Conservation (phyloP, 1,140 invertebrate genomes). For the Holcopasites calliopsidis region DNA sequence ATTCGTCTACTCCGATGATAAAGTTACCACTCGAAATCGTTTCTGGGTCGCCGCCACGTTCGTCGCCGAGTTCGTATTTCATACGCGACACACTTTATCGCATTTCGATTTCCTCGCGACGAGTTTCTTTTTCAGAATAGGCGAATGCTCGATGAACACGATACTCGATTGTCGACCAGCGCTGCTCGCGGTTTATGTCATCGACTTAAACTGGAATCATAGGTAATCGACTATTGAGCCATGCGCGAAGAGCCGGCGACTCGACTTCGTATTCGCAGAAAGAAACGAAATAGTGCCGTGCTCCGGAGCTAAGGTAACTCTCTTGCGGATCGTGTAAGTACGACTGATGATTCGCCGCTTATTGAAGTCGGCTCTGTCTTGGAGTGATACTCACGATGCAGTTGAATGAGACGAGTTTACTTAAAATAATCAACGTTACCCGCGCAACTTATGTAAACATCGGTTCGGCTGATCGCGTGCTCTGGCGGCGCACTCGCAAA, state of each 20-base stretch:
- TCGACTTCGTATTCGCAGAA: slow-evolving; percentile 16
- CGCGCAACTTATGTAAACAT: slow-evolving; percentile 45
- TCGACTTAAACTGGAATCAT: not conserved
- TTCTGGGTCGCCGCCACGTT: slow-evolving; percentile 29
- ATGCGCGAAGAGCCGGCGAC: slow-evolving; percentile 14
- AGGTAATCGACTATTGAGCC: not conserved
- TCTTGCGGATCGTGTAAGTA: not conserved
- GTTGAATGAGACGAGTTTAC: not conserved
- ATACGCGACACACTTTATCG: slow-evolving; percentile 8
- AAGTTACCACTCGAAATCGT: slow-evolving; percentile 26
- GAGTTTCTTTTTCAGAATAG: not conserved
- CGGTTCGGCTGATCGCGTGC: slow-evolving; percentile 8
- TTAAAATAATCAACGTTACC: slow-evolving; percentile 4
- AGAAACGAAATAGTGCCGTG: slow-evolving; percentile 32
- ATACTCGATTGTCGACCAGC: not conserved
- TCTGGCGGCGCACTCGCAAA: slow-evolving; percentile 29
- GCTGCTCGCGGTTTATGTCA: not conserved
- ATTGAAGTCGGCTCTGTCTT: not conserved
- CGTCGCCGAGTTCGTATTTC: not conserved
- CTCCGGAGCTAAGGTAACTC: not conserved
- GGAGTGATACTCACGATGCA: not conserved
- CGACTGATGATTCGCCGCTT: too few relatives aligned
- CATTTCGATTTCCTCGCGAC: not conserved
- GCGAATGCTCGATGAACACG: not conserved
- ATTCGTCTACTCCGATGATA: slow-evolving; percentile 20